These are phyloP conservation scores for Rhinoraja longicauda DNA, from an alignment of 2,797 vertebrate genomes.

Conservation along the genomic window DNA sequence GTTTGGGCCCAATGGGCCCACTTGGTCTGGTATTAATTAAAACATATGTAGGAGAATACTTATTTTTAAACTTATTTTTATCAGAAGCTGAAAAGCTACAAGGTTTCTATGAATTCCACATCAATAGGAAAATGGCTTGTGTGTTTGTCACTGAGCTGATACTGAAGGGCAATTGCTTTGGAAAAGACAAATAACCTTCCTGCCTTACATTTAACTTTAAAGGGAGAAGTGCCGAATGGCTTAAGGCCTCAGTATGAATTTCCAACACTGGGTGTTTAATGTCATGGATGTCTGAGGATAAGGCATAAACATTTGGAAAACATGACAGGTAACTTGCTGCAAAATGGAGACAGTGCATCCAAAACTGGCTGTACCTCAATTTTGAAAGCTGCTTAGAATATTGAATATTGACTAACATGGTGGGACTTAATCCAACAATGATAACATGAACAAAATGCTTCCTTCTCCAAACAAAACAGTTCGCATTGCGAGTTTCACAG, in stretches of 20 bases:
- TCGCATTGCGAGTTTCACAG: neutral
- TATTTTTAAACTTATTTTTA: neutral
- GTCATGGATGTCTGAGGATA: neutral
- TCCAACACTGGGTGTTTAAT: neutral
- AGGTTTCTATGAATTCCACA: neutral
- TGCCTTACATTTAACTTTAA: neutral
- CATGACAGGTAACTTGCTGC: slow-evolving; percentile 21
- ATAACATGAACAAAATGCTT: neutral
- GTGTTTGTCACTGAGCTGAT: neutral
- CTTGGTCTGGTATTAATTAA: too few species aligned
- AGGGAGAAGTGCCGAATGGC: neutral
- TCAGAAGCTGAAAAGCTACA: neutral
- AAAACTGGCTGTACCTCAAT: neutral
- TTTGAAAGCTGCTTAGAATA: neutral
- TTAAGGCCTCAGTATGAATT: neutral
- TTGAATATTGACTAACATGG: neutral
- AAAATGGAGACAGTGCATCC: neutral
- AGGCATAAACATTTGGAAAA: slow-evolving; percentile 1
- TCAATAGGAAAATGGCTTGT: neutral
- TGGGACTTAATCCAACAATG: neutral
- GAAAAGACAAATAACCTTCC: neutral
- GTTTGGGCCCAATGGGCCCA: too few species aligned
- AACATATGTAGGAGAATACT: neutral
- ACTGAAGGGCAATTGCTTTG: neutral
- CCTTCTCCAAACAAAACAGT: neutral